Conservation (phyloP, 2,797 vertebrate species). For the Manis pentadactyla region DNA sequence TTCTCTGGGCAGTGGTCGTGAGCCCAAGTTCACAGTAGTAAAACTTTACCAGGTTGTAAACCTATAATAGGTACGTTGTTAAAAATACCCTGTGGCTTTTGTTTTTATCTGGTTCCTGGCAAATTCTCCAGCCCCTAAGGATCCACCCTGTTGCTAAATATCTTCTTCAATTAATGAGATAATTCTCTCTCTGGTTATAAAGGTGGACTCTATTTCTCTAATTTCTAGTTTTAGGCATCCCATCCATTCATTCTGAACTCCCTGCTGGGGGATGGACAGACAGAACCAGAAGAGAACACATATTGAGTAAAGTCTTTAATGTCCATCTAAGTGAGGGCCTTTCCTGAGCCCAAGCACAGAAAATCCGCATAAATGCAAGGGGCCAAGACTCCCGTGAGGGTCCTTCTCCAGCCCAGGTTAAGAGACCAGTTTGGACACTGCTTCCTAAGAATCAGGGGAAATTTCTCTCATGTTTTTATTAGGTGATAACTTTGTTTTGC, state of each 20-base stretch:
- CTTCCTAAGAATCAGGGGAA: neutral
- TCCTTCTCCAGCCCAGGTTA: neutral
- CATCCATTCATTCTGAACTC: neutral
- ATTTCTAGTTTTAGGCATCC: neutral
- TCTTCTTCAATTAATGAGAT: neutral
- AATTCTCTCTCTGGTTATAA: neutral
- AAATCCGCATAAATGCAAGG: neutral
- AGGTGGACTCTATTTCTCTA: neutral
- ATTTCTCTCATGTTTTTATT: neutral
- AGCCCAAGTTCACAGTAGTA: rapidly evolving
- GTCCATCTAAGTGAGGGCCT: too few species aligned
- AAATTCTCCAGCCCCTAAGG: neutral
- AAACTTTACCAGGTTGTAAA: neutral
- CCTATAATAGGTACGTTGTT: too few species aligned
- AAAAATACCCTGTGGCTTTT: too few species aligned
- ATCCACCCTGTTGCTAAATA: neutral
- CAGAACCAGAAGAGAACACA: neutral
- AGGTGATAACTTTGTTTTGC: neutral
- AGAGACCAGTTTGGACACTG: neutral
- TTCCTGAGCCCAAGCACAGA: neutral
- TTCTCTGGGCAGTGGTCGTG: neutral
- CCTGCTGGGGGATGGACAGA: too few species aligned
- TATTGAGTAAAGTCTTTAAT: neutral
- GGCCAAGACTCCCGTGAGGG: neutral
- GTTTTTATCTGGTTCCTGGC: neutral